Conservation (phyloP, 2,113 vertebrate species). For the Melanerpes aurifrons region DNA sequence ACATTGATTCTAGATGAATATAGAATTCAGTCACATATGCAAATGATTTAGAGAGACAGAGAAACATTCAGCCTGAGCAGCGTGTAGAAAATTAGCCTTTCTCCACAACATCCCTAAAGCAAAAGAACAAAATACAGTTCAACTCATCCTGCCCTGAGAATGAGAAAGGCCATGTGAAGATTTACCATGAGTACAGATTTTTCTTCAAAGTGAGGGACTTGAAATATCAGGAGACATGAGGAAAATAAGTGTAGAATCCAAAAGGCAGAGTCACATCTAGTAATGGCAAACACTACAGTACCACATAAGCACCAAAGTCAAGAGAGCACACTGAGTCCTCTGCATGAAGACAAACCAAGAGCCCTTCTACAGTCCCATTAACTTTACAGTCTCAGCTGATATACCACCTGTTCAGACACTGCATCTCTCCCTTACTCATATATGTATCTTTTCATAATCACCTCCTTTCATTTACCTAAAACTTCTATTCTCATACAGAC, state of each 20-base stretch:
- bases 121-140: conserved; percentile 5
- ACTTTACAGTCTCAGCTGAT: not conserved
- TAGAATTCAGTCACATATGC: conserved; percentile 7
- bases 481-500: conserved; percentile 57
- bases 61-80: conserved; percentile 19
- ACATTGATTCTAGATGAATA: conserved; percentile 20
- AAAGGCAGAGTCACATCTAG: not conserved
- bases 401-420: conserved; percentile 22
- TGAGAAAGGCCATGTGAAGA: not conserved
- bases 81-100: not conserved
- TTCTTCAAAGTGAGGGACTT: not conserved
- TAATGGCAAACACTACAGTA: not conserved
- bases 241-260: not conserved
- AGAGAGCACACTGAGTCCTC: not conserved
- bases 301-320: not conserved
- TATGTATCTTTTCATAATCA: conserved; percentile 49
- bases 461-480: conserved; percentile 62
- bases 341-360: not conserved
- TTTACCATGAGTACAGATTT: not conserved
- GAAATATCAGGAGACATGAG: not conserved
- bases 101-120: not conserved
- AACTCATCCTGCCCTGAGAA: not conserved
- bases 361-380: not conserved
- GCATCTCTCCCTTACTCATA: not conserved
- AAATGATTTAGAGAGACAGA: conserved; percentile 12